phyloP scores from a whole-genome alignment of 2,797 vertebrate species.

The Iguana delicatissima region DNA sequence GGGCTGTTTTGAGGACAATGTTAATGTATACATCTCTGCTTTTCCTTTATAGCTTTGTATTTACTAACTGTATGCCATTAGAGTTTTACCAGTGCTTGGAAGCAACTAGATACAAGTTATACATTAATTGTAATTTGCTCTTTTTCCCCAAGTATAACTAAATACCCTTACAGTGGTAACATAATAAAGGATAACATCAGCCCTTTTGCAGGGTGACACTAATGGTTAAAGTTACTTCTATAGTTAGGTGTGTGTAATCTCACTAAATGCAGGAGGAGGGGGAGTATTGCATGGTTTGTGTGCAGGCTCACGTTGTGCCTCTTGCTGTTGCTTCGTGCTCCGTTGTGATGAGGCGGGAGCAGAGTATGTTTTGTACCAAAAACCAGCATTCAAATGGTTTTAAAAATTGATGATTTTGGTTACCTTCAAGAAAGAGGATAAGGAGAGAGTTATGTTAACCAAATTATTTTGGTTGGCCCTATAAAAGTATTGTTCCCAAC shows the following conservation, averaged over 20 bases:
- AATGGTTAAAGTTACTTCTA: too few relatives aligned
- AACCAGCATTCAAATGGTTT: neutral
- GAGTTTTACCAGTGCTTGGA: constrained; percentile 11
- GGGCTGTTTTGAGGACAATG: constrained; percentile 35
- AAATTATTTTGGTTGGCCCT: too few relatives aligned
- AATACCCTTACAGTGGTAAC: too few relatives aligned
- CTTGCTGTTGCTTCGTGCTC: neutral
- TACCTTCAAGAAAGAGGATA: neutral
- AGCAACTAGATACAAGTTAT: neutral
- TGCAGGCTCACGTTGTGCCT: neutral
- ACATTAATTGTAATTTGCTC: neutral
- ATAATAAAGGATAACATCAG: too few relatives aligned
- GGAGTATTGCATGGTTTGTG: neutral
- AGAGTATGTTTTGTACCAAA: neutral
- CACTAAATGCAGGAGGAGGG: too few relatives aligned
- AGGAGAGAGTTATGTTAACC: too few relatives aligned
- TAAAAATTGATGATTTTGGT: neutral
- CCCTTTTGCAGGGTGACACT: too few relatives aligned
- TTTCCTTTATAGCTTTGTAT: constrained; percentile 22
- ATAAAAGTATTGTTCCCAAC: too few relatives aligned
- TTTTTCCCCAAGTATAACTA: too few relatives aligned
- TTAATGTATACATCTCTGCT: constrained; percentile 44
- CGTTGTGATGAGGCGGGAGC: neutral
- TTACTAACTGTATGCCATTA: constrained; percentile 2
- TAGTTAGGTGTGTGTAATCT: too few relatives aligned